Evolutionary conservation across 2,888 invertebrate species (phyloP), one percentile per base, ranked within the genome.

Genomic region (Ennomos fuscantarius): DNA sequence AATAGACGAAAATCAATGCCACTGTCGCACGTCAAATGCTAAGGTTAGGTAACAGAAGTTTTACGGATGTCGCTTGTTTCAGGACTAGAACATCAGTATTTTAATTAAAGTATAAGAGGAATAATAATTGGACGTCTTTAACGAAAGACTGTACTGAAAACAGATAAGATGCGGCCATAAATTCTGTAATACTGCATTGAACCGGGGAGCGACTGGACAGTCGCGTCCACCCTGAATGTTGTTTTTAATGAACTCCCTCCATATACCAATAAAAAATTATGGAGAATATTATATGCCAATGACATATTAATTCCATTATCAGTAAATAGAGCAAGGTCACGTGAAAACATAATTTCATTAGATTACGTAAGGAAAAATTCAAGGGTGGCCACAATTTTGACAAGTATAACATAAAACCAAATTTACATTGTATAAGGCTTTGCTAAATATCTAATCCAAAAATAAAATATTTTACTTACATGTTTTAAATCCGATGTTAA

Each of bases 271-370:
- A 24, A 24, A 24, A 24, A 24, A 24, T 24, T 24, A 24, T 24
- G 5, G 6, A 3, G 24, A 6, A 24, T 6, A 24, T 6, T 24
- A 24, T 6, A 24, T 24, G 6, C 24, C 24, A 24, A 0, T 24
- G 24, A 24, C 5, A 24, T 24, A 24, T 24, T 24, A 24, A 24
- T 24, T 9, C 8, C 24, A 49, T 13, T 56, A 51, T 34, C 39
- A 48, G 9, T 60, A 78, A 66, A 79, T 84, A 69, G 86, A 72
- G 69, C 89, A 92, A 90, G 90, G 91, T 90, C 91, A 90, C 89
- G 88, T 89, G 89, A 84, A 82, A 85, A 81, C 82, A 81, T 86
- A 84, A 88, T 84, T 86, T 75, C 80, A 83, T 84, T 86, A 84
- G 44, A 84, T 91, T 91, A 92, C 91, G 90, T 92, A 92, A 91